These are phyloP conservation scores for Pseudomugil tenellus DNA, from an alignment of 2,797 vertebrate species.

Conservation along the genomic window DNA sequence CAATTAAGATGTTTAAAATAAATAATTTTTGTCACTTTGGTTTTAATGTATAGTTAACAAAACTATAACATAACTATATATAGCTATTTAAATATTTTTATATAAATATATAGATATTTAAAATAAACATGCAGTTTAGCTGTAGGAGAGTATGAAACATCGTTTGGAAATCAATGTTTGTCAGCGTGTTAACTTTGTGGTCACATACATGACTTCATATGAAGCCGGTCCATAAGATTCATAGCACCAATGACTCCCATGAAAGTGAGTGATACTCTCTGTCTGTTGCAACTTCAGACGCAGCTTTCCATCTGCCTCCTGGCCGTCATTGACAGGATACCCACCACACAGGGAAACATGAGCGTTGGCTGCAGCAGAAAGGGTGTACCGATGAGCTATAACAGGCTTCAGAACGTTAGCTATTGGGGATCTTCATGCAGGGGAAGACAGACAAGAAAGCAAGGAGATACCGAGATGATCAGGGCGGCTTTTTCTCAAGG, in stretches of 20 bases:
- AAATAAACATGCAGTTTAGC: background rate
- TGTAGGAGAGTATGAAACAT: too few species aligned
- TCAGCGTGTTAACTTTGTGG: background rate
- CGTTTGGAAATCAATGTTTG: too few species aligned
- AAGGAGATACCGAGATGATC: constrained; percentile 63
- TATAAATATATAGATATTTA: too few species aligned
- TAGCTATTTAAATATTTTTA: too few species aligned
- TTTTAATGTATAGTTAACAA: too few species aligned
- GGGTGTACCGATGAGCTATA: constrained; percentile 51
- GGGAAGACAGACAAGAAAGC: constrained; percentile 62
- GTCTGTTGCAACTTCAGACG: constrained; percentile 46
- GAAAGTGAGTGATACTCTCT: constrained; percentile 48
- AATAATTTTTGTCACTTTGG: background rate
- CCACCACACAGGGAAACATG: constrained; percentile 59
- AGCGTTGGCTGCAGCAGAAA: constrained; percentile 47
- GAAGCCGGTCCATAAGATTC: constrained; percentile 39
- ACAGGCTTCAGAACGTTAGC: constrained; percentile 58
- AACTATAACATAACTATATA: too few species aligned
- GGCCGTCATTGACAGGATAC: constrained; percentile 64
- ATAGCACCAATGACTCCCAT: constrained; percentile 36
- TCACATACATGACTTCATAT: constrained; percentile 29
- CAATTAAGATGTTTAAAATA: background rate
- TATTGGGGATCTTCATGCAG: constrained; percentile 50
- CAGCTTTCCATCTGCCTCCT: constrained; percentile 60
- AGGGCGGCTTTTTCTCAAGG: constrained; percentile 54